Evolutionary conservation across 1,140 invertebrate species (phyloP), one percentile per base, ranked within the genome.

Genomic region (Spodoptera frugiperda): DNA sequence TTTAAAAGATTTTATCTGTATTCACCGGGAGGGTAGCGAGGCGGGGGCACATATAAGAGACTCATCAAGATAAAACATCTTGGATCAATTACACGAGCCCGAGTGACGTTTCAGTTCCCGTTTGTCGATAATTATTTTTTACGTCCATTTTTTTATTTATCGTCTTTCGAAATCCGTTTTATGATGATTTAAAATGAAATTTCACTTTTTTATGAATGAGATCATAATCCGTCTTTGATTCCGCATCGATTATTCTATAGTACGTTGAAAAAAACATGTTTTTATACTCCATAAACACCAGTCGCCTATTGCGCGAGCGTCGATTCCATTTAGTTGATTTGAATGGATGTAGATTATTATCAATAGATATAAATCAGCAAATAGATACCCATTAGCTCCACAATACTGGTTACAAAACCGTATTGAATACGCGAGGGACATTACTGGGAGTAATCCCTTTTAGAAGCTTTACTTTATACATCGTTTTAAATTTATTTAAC

Each of bases 31-130:
- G 91, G 91, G 91, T 93, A 93, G 91, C 89, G 86, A 83, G 82
- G 87, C 87, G 86, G 91, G 91, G 90, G 88, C 89, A 89, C 85
- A 83, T 91, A 91, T 92, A 91, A 93, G 93, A 87, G 90, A 83
- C 86, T 91, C 91, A 92, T 93, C 91, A 88, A 93, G 92, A 94
- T 94, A 94, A 93, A 91, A 88, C 85, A 90, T 92, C 88, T 87
- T 84, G 90, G 90, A 93, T 94, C 92, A 92, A 93, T 94, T 94
- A 93, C 92, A 92, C 85, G 83, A 86, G 86, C 81, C 83, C 88
- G 89, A 90, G 86, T 92, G 90, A 91, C 89, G 88, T 93, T 87
- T 84, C 77, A 84, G 88, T 88, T 91, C 88, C 86, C 86, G 86
- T 91, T 93, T 83, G 84, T 88, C 86, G 87, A 89, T 85, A 82